A percentile compares a stretch with the other conserved stretches of the same genome.
These are phyloP conservation scores for Cyprinodon brontotheroides DNA, from an alignment of 2,113 vertebrate species.

Conservation along the genomic window DNA sequence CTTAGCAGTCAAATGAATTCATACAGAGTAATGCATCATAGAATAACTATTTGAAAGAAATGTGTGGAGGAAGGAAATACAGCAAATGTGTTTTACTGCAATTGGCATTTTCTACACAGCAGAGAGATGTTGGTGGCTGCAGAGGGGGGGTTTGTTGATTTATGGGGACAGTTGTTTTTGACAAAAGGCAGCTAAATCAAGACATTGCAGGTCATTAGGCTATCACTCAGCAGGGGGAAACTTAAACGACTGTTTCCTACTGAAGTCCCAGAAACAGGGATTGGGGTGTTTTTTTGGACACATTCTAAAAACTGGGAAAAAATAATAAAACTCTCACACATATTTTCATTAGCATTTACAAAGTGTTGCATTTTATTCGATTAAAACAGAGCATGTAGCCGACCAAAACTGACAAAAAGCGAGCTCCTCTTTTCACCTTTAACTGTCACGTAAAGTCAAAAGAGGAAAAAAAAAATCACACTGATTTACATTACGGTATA, in stretches of 20 bases:
- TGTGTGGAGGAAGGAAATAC: not conserved
- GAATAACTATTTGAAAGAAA: not conserved
- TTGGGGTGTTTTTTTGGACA: not conserved
- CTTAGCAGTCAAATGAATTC: not conserved
- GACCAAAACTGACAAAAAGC: not conserved
- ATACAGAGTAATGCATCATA: not conserved
- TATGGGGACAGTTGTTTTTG: constrained; percentile 86
- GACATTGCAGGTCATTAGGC: constrained; percentile 61
- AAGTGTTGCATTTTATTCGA: not conserved
- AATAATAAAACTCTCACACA: not conserved
- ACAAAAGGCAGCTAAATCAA: constrained; percentile 87
- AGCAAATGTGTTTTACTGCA: not conserved
- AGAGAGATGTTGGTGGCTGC: not conserved
- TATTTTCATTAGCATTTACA: not conserved
- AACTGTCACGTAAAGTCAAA: not conserved
- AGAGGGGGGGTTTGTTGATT: constrained; percentile 75
- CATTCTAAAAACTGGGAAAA: not conserved
- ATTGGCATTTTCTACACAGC: constrained; percentile 1
- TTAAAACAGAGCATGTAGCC: not conserved
- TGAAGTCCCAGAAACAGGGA: not conserved
- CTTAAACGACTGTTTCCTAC: constrained; percentile 12
- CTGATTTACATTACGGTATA: not conserved
- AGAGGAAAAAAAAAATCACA: not conserved
- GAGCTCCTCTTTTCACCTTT: not conserved
- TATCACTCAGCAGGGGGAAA: constrained; percentile 41